A percentile compares a stretch with the other conserved stretches of the same genome.
Conservation (phyloP, 2,113 vertebrate genomes). For the Nothobranchius furzeri region DNA sequence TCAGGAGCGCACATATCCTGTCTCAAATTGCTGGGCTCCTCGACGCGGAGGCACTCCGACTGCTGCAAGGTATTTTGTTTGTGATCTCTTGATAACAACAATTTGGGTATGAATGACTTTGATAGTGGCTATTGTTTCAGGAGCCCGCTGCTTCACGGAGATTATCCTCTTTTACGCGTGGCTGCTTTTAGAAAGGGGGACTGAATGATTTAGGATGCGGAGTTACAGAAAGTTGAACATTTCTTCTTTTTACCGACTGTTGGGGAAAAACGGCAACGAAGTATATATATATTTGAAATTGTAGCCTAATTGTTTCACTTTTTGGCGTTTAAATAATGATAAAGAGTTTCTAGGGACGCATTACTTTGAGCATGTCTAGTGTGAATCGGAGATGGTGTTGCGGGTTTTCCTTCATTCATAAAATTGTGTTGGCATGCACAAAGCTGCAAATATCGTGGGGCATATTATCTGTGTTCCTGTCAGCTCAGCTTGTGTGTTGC, state of each 20-base stretch:
- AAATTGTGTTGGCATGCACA: slow-evolving; percentile 52
- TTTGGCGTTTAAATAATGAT: no score
- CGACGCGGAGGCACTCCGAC: slow-evolving; percentile 66
- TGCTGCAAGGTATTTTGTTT: slow-evolving; percentile 73
- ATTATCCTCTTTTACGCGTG: slow-evolving; percentile 32
- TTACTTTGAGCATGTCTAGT: no score
- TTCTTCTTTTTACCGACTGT: background rate
- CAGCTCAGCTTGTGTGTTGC: background rate
- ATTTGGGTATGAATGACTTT: slow-evolving; percentile 40
- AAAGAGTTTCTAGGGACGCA: no score
- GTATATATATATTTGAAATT: background rate
- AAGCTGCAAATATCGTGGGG: slow-evolving; percentile 15
- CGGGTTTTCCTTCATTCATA: slow-evolving; percentile 64
- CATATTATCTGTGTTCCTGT: slow-evolving; percentile 5
- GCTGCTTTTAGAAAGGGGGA: slow-evolving; percentile 1
- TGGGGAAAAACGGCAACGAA: no score
- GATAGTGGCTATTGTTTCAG: slow-evolving; percentile 52
- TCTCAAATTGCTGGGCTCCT: slow-evolving; percentile 78
- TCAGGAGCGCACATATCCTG: slow-evolving; percentile 68
- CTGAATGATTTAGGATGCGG: slow-evolving; percentile 9
- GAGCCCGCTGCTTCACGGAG: slow-evolving; percentile 38
- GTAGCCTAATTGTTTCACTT: slow-evolving; percentile 1
- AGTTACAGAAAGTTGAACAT: background rate
- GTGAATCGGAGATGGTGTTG: slow-evolving; percentile 35
- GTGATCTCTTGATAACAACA: slow-evolving; percentile 27